A percentile compares a stretch with the other conserved stretches of the same genome.
phyloP scores from a whole-genome alignment of 2,888 invertebrate genomes.

The Chouioia cunea region DNA sequence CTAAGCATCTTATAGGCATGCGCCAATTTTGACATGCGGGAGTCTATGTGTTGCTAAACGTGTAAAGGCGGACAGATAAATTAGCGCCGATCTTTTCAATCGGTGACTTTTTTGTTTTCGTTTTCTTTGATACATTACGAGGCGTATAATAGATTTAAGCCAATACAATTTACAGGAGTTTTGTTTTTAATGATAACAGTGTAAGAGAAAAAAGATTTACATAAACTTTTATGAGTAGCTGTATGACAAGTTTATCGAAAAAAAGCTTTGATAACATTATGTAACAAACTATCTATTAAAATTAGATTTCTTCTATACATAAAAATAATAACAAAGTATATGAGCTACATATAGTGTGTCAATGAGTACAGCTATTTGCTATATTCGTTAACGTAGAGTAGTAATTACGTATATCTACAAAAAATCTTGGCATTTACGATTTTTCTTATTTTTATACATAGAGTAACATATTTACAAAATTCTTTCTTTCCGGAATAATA shows the following conservation, averaged over 20 bases:
- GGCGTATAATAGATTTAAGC: neutral
- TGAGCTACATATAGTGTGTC: constrained; percentile 9
- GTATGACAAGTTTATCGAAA: neutral
- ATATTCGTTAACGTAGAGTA: neutral
- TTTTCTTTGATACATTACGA: neutral
- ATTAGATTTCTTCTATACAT: constrained; percentile 1
- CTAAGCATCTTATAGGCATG: too few relatives aligned
- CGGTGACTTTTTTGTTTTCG: neutral
- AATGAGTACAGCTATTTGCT: neutral
- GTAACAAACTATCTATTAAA: neutral
- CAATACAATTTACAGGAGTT: neutral
- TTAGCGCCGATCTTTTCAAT: constrained; percentile 24
- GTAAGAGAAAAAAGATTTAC: neutral
- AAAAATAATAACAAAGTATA: constrained; percentile 25
- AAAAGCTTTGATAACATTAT: neutral
- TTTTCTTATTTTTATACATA: constrained; percentile 15
- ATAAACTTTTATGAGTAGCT: too few relatives aligned
- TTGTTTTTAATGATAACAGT: neutral
- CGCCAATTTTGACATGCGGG: too few relatives aligned
- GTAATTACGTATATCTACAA: constrained; percentile 14
- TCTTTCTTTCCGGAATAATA: constrained; percentile 25
- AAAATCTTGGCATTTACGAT: constrained; percentile 12
- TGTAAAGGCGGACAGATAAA: constrained; percentile 34
- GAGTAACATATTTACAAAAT: constrained; percentile 43
- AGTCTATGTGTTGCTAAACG: constrained; percentile 15